Base-by-base conservation (phyloP, 2,113 vertebrate genomes). In the Herpetotheres cachinnans region DNA sequence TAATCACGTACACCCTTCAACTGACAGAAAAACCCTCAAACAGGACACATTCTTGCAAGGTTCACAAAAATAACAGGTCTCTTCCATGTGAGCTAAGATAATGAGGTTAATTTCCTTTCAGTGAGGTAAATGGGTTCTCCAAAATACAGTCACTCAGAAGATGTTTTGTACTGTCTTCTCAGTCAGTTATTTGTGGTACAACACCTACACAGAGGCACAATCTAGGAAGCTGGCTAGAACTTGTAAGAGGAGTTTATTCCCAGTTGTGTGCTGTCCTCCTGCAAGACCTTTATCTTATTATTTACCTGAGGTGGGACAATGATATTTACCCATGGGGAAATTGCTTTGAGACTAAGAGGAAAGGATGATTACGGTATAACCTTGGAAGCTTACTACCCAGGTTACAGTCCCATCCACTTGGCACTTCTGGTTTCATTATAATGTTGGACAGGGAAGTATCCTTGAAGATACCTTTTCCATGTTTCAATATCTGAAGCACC, bases 41-140 rank as follows among this genome's bases (percentile, higher is more conserved):
- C 70, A 70, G 63, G 21, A 94, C 59, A 38, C 89, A 89, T 93
- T 96, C 97, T 95, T 95, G 62, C 95, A 92, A 97, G 85, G 79
- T 84, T 66, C 94, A 55, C 19, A 50, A 77, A 85, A 86, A 76
- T 38, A 85, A 66, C 14, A 11, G 20, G 13, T 30, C 12, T 26
- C 50, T 96, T 94, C 90, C 26, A 80, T 34, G n/a, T 70, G 65
- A 94, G 95, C 26, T 27, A 71, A 93, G 32, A 79, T 38, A 73
- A 84, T 2, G 1, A 58, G 13, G 16, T 40, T 82, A n/a, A 66
- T 65, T 89, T 76, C 38, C n/a, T 72, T 91, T 91, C 62, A 61
- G 27, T 77, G 25, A 95, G 30, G 56, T 58, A 95, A 92, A 91
- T 4, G 2, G 46, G 22, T 16, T 50, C 26, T 40, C 21, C 36